These are phyloP conservation scores for Acrossocheilus fasciatus DNA, from an alignment of 2,797 vertebrate species.

Conservation along the genomic window DNA sequence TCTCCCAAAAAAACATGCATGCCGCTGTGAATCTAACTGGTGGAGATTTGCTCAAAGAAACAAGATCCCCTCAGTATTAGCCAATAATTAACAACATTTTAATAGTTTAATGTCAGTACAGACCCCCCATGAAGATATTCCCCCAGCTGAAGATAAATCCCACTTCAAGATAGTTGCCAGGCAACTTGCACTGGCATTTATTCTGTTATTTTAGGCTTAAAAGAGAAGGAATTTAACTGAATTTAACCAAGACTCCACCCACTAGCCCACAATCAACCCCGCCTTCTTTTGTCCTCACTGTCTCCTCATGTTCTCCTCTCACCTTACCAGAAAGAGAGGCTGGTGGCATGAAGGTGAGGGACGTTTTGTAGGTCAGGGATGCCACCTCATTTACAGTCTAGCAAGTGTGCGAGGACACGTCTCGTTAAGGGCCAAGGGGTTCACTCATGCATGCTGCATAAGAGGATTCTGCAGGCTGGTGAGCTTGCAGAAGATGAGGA, in stretches of 20 bases:
- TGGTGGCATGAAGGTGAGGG: slow-evolving; percentile 14
- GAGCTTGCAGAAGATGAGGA: slow-evolving; percentile 21
- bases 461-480: slow-evolving; percentile 18
- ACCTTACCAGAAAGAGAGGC: background rate
- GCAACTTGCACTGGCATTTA: slow-evolving; percentile 50
- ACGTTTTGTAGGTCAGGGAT: slow-evolving; percentile 50
- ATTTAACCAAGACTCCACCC: slow-evolving; percentile 8
- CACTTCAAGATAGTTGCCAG: slow-evolving; percentile 51
- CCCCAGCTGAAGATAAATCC: slow-evolving; percentile 35
- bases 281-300: background rate
- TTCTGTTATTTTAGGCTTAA: slow-evolving; percentile 23
- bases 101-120: slow-evolving; percentile 52
- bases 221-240: slow-evolving; percentile 1
- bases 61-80: slow-evolving; percentile 38
- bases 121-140: slow-evolving; percentile 37
- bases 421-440: slow-evolving; percentile 43
- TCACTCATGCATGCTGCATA: slow-evolving; percentile 49
- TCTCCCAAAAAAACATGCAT: background rate
- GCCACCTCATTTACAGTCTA: slow-evolving; percentile 52
- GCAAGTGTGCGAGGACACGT: slow-evolving; percentile 1
- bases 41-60: slow-evolving; percentile 36
- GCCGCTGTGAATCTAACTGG: background rate
- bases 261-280: slow-evolving; percentile 1
- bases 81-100: slow-evolving; percentile 56
- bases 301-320: background rate